Evolutionary conservation across 1,140 invertebrate species (phyloP), one percentile per base, ranked within the genome.

Genomic region (Pogonognathellus flavescens): DNA sequence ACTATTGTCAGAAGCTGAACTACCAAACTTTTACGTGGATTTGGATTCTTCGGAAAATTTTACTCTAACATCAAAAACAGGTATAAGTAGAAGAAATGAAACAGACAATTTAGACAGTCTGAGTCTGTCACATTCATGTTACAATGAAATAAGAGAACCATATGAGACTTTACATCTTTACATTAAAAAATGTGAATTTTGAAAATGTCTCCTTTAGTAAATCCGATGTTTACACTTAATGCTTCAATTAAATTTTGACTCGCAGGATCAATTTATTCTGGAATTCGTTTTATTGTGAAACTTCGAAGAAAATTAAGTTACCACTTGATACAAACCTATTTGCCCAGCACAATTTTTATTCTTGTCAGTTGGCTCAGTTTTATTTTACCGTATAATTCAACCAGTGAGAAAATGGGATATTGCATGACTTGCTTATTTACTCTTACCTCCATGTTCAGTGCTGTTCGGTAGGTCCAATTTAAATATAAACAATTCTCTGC

Each of bases 61-160:
- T 72, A 80, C 18, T 18, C 18, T 82, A 14, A 87, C 84, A 52
- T 86, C 86, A n/a, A 50, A 50, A 41, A 41, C 31, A 41, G 41
- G 80, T 88, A 57, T 20, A 76, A 7, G 70, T 88, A 18, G 55
- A 72, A 41, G 57, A 93, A 80, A 8, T n/a, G n/a, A n/a, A n/a
- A n/a, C n/a, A n/a, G n/a, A n/a, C n/a, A n/a, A n/a, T n/a, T n/a
- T n/a, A n/a, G n/a, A n/a, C n/a, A n/a, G n/a, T n/a, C n/a, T n/a
- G n/a, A n/a, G n/a, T n/a, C n/a, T n/a, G n/a, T n/a, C n/a, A n/a
- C n/a, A n/a, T n/a, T n/a, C n/a, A n/a, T n/a, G n/a, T n/a, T n/a
- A n/a, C n/a, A n/a, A n/a, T n/a, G n/a, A n/a, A n/a, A n/a, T n/a
- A n/a, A n/a, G n/a, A n/a, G n/a, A n/a, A n/a, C n/a, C n/a, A n/a